Evolutionary conservation across 2,888 invertebrate species (phyloP).

Genomic region (Nemotelus pantherinus): DNA sequence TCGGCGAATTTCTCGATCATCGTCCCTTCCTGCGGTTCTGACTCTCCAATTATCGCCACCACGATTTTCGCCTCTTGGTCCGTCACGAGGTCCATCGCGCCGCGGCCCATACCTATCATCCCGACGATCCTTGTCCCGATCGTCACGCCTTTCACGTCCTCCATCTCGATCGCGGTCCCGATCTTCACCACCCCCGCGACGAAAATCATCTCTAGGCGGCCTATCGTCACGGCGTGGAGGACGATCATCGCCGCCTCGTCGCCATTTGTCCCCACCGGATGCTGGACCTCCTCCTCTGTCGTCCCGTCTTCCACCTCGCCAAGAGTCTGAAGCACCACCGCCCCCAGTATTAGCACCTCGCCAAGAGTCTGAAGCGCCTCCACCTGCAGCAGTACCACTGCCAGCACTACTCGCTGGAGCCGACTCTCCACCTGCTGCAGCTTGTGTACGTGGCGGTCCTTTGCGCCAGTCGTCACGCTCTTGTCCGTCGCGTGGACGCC

Average conservation of each 20-base stretch:
- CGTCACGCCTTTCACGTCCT: conserved; percentile 51
- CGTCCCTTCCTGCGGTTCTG: conserved; percentile 46
- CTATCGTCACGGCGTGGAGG: conserved; percentile 27
- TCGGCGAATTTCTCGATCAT: conserved; percentile 49
- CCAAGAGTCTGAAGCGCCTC: conserved; percentile 11
- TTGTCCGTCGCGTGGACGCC: conserved; percentile 54
- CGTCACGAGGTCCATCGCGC: conserved; percentile 49
- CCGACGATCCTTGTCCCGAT: conserved; percentile 57
- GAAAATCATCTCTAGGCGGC: conserved; percentile 28
- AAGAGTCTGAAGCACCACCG: conserved; percentile 7
- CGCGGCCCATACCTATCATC: conserved; percentile 46
- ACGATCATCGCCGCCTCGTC: conserved; percentile 38
- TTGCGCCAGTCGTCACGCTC: conserved; percentile 52
- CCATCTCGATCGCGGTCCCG: conserved; percentile 37
- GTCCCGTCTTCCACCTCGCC: conserved; percentile 18
- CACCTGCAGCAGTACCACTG: conserved; percentile 5
- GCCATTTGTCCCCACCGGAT: conserved; percentile 52
- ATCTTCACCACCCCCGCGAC: conserved; percentile 11
- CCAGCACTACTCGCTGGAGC: not conserved
- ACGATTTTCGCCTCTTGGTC: conserved; percentile 46
- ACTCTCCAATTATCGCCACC: conserved; percentile 55
- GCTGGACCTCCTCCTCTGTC: not conserved
- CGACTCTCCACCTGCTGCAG: not conserved
- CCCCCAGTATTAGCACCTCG: not conserved
- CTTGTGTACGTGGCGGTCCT: conserved; percentile 8